These are phyloP conservation scores for Sitta europaea DNA, from an alignment of 2,113 vertebrate genomes.

Conservation along the genomic window DNA sequence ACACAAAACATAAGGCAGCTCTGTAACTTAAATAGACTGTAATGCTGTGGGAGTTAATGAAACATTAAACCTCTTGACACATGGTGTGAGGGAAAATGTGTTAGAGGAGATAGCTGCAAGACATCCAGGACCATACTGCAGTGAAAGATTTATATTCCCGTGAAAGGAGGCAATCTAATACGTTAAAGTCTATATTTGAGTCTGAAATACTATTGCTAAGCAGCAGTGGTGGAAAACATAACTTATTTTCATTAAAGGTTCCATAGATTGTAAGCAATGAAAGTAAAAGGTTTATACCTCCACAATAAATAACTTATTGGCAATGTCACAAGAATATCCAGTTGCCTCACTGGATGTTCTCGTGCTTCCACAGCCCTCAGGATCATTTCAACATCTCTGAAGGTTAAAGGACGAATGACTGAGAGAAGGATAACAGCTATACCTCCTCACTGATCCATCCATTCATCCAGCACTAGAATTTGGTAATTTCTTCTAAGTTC, in stretches of 20 bases:
- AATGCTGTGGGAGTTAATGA: slow-evolving; percentile 58
- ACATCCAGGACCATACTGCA: slow-evolving; percentile 56
- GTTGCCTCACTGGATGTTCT: not conserved
- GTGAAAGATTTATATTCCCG: slow-evolving; percentile 49
- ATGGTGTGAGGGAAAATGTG: slow-evolving; percentile 49
- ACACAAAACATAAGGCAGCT: slow-evolving; percentile 60
- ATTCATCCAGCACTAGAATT: not conserved
- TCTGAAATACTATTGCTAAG: slow-evolving; percentile 47
- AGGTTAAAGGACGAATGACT: not conserved
- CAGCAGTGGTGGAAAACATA: slow-evolving; percentile 23
- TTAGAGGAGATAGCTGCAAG: slow-evolving; percentile 61
- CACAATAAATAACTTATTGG: not conserved
- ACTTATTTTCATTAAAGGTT: slow-evolving; percentile 52
- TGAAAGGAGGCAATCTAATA: slow-evolving; percentile 51
- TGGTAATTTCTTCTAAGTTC: not conserved
- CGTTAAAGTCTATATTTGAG: slow-evolving; percentile 46
- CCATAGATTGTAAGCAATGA: not conserved
- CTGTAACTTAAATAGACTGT: slow-evolving; percentile 52
- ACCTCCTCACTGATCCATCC: not conserved
- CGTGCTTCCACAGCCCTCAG: not conserved
- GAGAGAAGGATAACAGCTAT: not conserved
- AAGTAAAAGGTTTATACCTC: slow-evolving; percentile 29
- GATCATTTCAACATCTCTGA: not conserved
- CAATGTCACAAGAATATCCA: not conserved
- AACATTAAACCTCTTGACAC: slow-evolving; percentile 66